Evolutionary conservation across 2,797 vertebrate species (phyloP), one percentile per base, ranked within the genome.

Genomic region (Scolopax rusticola): DNA sequence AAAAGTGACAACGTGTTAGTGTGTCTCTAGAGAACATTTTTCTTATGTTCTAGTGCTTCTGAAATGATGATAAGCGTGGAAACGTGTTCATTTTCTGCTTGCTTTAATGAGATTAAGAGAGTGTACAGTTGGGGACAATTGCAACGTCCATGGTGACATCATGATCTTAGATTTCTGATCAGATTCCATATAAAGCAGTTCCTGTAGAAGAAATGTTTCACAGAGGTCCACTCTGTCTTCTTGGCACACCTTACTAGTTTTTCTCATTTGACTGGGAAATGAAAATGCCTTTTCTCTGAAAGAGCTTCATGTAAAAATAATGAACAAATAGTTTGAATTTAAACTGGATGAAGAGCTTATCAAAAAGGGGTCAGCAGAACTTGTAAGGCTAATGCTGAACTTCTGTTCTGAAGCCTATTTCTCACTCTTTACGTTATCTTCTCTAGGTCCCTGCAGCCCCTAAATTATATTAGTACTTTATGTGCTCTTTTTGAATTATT

Each of bases 181-280:
- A 78, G 51, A 50, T 83, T 57, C 36, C 10, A 15, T 15, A 8
- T 27, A 38, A 54, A 23, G 16, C 9, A 48, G 17, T 69, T 84
- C 24, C 33, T 70, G 19, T 81, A 53, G 69, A 81, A 63, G 36
- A 76, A 74, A 33, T 47, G 15, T 43, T 79, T 70, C 18, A 32
- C 0, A 0, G 25, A 65, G 14, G 16, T 63, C 45, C 16, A 43
- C 3, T 14, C 3, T 77, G 7, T 60, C 33, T 41, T 69, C 79
- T 64, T 78, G 41, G 20, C 25, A 17, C 13, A 56, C 32, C 28
- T 86, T 25, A 9, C 5, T 25, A 13, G 6, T 51, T 69, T 38
- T 75, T 50, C 82, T 59, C 27, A 43, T 15, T 16, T 6, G 6
- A 3, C 16, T 51, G 14, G 12, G 32, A 91, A 48, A 38, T 41